These are phyloP conservation scores for Ips nitidus DNA, from an alignment of 1,140 invertebrate genomes.

Conservation along the genomic window DNA sequence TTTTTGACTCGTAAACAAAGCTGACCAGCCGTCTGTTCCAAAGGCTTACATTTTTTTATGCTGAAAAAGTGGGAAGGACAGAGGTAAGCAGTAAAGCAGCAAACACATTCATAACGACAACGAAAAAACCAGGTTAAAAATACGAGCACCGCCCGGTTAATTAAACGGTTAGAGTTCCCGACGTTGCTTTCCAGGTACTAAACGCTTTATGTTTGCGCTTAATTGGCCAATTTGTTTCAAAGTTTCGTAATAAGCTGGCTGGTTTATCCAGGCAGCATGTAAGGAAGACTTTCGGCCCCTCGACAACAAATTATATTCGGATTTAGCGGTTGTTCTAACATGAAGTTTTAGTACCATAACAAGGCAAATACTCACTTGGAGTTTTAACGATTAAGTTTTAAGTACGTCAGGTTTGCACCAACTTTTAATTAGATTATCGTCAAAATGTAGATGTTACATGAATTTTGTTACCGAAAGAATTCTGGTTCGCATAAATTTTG, in stretches of 20 bases:
- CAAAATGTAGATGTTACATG: not conserved
- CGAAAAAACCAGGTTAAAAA: no score
- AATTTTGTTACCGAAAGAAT: conserved; percentile 9
- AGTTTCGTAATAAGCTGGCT: conserved; percentile 1
- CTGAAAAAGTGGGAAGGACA: no score
- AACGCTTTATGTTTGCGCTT: not conserved
- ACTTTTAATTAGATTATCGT: not conserved
- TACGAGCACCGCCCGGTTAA: not conserved
- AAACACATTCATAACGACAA: no score
- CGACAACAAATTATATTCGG: not conserved
- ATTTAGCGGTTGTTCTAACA: not conserved
- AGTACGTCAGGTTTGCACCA: not conserved
- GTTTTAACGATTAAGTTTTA: not conserved
- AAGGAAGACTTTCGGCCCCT: not conserved
- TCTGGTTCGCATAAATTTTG: conserved; percentile 10
- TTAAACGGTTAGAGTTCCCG: not conserved
- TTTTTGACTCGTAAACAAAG: no score
- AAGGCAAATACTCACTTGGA: not conserved
- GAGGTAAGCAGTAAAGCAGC: no score
- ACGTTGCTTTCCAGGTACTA: not conserved
- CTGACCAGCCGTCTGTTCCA: no score
- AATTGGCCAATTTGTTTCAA: conserved; percentile 3
- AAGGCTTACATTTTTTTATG: no score
- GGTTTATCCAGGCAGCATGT: not conserved
- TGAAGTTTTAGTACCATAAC: not conserved